Evolutionary conservation across 2,888 invertebrate genomes (phyloP), one percentile per base, ranked within the genome.

Genomic region (Achlya flavicornis): DNA sequence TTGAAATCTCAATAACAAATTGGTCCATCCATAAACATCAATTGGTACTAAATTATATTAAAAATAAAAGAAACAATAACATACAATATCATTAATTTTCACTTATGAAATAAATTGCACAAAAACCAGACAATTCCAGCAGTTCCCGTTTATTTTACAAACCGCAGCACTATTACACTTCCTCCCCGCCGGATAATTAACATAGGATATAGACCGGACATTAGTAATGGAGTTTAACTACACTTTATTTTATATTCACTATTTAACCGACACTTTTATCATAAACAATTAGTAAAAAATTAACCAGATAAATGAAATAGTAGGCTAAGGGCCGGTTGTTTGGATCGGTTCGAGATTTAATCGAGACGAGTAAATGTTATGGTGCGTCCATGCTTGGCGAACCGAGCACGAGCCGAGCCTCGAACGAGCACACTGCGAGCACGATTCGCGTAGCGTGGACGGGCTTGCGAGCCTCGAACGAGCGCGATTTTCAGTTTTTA

Each of bases 121-220:
- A 0, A 53, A 10, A 53, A 1, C 19, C 19, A 19, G 19, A 19
- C 19, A 53, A 5, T 10, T 53, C 3, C 16, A 16, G 19, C 16
- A n/a, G 10, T 19, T 53, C 53, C 53, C 19, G 10, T 53, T 53
- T 53, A 53, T 19, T 19, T n/a, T 14, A 53, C 53, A 33, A 32
- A 48, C 48, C 33, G 46, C 61, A 61, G 57, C 65, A 63, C 57
- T 59, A 60, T 59, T 58, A 59, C 59, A 64, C 59, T 67, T 63
- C 62, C 65, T 58, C 53, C 57, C 58, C 62, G 59, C 61, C 57
- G 41, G 57, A 60, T 63, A 69, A 67, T 69, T 71, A 66, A 64
- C 69, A 71, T 69, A 69, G 69, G 66, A 71, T 66, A 69, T 65
- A 63, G 58, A 61, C 61, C 53, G 46, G 35, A 57, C 61, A 32